Conservation (phyloP, 2,113 vertebrate genomes). For the Felis catus region DNA sequence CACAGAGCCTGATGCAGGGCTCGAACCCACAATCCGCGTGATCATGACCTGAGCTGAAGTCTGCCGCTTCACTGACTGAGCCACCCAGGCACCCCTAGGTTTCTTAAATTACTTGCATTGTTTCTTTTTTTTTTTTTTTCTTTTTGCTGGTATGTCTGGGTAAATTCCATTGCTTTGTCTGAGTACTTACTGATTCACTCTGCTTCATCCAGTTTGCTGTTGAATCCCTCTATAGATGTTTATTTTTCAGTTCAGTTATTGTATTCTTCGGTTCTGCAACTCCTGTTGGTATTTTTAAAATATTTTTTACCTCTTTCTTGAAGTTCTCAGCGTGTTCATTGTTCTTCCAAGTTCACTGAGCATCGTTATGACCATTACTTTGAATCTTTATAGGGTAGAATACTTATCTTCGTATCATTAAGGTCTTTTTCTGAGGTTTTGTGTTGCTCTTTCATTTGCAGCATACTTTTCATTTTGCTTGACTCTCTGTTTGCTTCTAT, state of each 20-base stretch:
- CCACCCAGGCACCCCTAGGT: not conserved
- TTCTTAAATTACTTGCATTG: not conserved
- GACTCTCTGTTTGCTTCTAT: not conserved
- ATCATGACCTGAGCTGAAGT: too few species aligned
- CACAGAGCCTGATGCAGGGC: too few species aligned
- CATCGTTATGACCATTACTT: not conserved
- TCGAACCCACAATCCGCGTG: too few species aligned
- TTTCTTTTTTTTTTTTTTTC: not conserved
- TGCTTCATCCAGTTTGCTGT: not conserved
- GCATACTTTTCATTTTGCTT: not conserved
- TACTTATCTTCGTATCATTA: not conserved
- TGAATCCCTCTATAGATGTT: not conserved
- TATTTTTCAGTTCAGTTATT: too few species aligned
- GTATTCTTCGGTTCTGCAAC: too few species aligned
- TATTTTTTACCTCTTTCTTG: not conserved
- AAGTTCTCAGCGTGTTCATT: not conserved
- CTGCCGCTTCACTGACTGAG: too few species aligned
- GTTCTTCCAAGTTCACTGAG: not conserved
- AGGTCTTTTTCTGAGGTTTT: not conserved
- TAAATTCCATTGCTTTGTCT: not conserved
- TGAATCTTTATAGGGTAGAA: not conserved
- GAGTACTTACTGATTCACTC: not conserved
- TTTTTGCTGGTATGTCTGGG: not conserved
- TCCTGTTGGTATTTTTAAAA: not conserved
- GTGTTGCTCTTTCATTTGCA: not conserved